Percentiles rank a stretch among this genome's conserved stretches.
Conservation (phyloP, 1,140 invertebrate genomes). For the Laupala kohalensis region DNA sequence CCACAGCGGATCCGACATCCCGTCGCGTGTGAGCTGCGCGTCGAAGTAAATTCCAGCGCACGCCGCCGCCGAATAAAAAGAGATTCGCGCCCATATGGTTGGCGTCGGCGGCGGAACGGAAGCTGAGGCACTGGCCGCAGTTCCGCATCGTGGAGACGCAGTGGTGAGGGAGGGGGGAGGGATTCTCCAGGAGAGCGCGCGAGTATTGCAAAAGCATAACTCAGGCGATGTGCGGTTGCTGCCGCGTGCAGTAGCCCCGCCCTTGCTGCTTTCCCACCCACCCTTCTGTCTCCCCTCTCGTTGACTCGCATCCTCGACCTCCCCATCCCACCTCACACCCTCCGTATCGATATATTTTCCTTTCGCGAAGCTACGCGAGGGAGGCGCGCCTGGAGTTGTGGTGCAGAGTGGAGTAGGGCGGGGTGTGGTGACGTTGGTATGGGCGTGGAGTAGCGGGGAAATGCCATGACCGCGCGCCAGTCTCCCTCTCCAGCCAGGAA, state of each 20-base stretch:
- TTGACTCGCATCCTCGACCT: not conserved
- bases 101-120: not conserved
- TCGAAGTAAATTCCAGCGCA: not conserved
- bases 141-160: not conserved
- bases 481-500: not conserved
- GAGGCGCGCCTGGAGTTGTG: too few species aligned
- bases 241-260: not conserved
- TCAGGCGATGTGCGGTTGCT: not conserved
- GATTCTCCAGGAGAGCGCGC: too few species aligned
- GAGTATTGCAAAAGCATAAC: not conserved
- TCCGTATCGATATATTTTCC: not conserved
- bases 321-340: not conserved
- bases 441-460: not conserved
- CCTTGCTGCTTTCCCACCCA: too few species aligned
- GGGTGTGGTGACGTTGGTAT: not conserved
- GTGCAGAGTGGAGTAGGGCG: not conserved
- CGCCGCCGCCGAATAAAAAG: not conserved
- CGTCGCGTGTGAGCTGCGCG: not conserved
- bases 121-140: too few species aligned
- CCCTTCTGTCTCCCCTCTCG: not conserved
- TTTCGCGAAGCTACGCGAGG: too few species aligned
- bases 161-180: too few species aligned
- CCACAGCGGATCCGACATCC: too few species aligned
- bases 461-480: not conserved
- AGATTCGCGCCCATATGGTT: not conserved